Evolutionary conservation across 2,113 vertebrate species (phyloP).

Genomic region (Herpetotheres cachinnans): DNA sequence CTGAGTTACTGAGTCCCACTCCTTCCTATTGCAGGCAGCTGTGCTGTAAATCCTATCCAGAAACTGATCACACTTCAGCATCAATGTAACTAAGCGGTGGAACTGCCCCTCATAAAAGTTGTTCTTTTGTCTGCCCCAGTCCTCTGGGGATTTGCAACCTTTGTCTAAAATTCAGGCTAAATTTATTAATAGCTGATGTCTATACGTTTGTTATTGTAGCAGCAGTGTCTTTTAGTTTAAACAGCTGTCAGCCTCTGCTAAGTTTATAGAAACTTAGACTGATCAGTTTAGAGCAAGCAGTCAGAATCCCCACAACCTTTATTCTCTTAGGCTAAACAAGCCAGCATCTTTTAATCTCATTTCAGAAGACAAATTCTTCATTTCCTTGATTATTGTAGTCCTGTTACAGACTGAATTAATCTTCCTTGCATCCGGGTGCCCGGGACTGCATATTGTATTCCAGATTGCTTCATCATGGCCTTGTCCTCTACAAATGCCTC

Average conservation of each 20-base stretch:
- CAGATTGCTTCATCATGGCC: constrained; percentile 46
- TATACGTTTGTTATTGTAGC: not conserved
- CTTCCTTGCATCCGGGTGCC: constrained; percentile 9
- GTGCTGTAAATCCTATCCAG: not conserved
- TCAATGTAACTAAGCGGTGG: not conserved
- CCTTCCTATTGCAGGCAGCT: not conserved
- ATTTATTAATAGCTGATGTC: not conserved
- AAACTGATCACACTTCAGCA: not conserved
- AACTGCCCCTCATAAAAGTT: not conserved
- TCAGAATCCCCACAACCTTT: not conserved
- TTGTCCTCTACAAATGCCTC: constrained; percentile 26
- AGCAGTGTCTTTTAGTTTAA: not conserved
- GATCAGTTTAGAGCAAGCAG: not conserved
- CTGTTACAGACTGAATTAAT: constrained; percentile 18
- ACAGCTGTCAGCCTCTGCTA: not conserved
- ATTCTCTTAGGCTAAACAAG: not conserved
- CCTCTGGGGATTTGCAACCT: not conserved
- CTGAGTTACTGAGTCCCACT: not conserved
- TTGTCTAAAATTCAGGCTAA: not conserved
- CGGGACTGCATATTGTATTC: constrained; percentile 4
- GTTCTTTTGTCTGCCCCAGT: not conserved
- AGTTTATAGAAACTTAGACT: not conserved
- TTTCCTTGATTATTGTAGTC: constrained; percentile 34
- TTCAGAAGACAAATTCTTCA: constrained; percentile 38
- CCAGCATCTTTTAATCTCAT: constrained; percentile 18